Conservation (phyloP, 2,888 invertebrate genomes). For the Acanthosepion lycidas region DNA sequence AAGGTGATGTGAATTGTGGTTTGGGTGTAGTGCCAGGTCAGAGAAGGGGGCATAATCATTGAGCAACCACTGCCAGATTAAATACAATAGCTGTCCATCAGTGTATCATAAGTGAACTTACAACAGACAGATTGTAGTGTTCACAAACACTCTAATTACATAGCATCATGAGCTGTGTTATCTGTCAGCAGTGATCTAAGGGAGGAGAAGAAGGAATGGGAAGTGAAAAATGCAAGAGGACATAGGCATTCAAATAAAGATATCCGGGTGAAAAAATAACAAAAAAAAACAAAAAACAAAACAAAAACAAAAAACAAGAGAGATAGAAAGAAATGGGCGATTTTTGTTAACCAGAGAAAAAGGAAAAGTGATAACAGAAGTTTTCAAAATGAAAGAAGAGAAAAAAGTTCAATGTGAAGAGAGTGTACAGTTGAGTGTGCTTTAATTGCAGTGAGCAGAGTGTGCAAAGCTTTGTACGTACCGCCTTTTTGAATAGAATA, state of each 20-base stretch:
- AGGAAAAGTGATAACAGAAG: background rate
- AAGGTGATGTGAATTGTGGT: background rate
- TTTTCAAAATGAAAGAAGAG: background rate
- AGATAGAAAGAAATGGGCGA: background rate
- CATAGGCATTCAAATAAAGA: background rate
- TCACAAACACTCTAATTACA: slow-evolving; percentile 33
- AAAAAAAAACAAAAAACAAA: background rate
- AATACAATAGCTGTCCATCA: background rate
- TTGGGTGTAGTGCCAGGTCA: background rate
- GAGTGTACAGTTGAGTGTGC: background rate
- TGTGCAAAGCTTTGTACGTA: background rate
- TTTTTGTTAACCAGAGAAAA: background rate
- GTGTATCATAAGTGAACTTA: slow-evolving; percentile 11
- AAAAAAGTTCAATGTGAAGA: background rate
- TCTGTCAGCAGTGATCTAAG: background rate
- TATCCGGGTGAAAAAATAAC: background rate
- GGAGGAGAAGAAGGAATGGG: background rate
- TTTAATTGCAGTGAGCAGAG: background rate
- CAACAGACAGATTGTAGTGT: slow-evolving; percentile 33
- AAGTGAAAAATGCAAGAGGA: slow-evolving; percentile 7
- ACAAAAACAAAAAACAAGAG: background rate
- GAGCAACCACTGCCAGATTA: slow-evolving; percentile 21
- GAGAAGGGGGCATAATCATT: slow-evolving; percentile 3
- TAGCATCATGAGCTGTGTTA: background rate
- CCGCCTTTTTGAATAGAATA: background rate